A percentile compares a stretch with the other conserved stretches of the same genome.
Conservation (phyloP, 2,113 vertebrate species). For the Antennarius striatus region DNA sequence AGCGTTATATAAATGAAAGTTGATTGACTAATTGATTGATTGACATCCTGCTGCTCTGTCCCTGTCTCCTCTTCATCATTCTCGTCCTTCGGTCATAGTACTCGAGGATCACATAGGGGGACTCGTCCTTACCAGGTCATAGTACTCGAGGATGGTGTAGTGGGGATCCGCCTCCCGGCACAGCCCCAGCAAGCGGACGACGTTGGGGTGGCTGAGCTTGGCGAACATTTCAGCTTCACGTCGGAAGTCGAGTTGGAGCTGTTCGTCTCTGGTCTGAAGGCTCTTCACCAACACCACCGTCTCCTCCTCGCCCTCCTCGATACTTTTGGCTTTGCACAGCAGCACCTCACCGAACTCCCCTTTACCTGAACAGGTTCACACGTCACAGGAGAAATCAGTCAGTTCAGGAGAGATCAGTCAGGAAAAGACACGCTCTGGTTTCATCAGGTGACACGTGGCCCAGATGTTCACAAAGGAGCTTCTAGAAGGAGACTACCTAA, state of each 20-base stretch:
- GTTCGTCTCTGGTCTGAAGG: constrained; percentile 90
- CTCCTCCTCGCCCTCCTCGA: constrained; percentile 85
- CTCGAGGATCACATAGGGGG: no score
- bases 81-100: no score
- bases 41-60: no score
- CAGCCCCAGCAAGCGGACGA: constrained; percentile 89
- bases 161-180: constrained; percentile 90
- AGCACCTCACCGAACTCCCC: constrained; percentile 97
- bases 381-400: constrained; percentile 5
- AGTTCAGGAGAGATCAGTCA: constrained; percentile 10
- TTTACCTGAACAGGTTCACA: constrained; percentile 80
- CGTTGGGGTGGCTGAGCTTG: constrained; percentile 89
- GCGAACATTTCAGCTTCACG: constrained; percentile 95
- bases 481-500: constrained; percentile 79
- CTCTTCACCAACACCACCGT: constrained; percentile 92
- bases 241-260: constrained; percentile 90
- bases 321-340: constrained; percentile 89
- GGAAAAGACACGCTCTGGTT: background rate
- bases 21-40: no score
- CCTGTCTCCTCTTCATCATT: no score
- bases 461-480: background rate
- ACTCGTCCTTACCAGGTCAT: constrained; percentile 87
- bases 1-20: no score
- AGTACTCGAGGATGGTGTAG: constrained; percentile 96
- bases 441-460: background rate